These are phyloP conservation scores for Castor canadensis DNA, from an alignment of 2,113 vertebrate genomes.

Conservation along the genomic window DNA sequence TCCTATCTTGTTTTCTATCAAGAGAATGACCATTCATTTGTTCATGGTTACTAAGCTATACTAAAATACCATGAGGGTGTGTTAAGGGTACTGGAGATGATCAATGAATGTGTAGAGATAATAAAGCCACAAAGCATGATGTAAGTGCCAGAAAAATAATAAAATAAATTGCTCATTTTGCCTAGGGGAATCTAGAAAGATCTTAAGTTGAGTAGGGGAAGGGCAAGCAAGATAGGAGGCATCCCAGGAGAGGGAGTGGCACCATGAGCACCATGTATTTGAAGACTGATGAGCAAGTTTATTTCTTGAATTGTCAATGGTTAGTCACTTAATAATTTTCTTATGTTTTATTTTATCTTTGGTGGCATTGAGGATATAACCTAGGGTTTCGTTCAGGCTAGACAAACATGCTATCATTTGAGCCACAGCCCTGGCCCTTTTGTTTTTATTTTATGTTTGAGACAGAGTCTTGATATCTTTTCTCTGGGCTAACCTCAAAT, in stretches of 20 bases:
- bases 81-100: background rate
- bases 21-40: background rate
- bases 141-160: background rate
- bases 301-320: background rate
- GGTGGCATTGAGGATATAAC: too few species aligned
- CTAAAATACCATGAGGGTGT: background rate
- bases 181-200: background rate
- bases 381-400: too few species aligned
- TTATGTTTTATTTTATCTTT: too few species aligned
- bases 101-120: background rate
- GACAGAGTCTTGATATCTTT: too few species aligned
- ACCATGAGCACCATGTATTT: background rate
- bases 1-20: background rate
- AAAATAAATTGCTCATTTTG: background rate
- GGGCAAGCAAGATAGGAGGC: background rate
- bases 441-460: too few species aligned
- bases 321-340: too few species aligned
- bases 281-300: background rate
- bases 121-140: background rate
- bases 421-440: too few species aligned
- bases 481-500: too few species aligned
- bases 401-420: too few species aligned
- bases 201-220: background rate
- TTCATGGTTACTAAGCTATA: background rate
- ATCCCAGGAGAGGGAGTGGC: background rate